Evolutionary conservation across 2,888 invertebrate species (phyloP).

Genomic region (Amiota mariae): DNA sequence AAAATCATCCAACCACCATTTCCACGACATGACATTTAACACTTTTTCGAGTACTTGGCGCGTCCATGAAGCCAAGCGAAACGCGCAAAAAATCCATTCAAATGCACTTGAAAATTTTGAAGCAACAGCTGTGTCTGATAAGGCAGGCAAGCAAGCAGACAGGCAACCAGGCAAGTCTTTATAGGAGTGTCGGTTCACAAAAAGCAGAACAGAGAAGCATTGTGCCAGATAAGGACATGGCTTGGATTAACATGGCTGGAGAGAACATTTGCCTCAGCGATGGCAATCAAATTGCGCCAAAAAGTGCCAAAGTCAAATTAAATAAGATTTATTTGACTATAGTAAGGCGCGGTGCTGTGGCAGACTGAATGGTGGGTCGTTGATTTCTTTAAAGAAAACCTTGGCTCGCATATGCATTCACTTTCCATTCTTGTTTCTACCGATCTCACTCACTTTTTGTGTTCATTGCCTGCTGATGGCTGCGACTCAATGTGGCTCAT

Average conservation of each 20-base stretch:
- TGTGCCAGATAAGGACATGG: constrained; percentile 36
- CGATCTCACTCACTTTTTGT: not conserved
- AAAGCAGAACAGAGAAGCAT: constrained; percentile 36
- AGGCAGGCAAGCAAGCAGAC: constrained; percentile 6
- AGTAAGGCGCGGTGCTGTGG: constrained; percentile 46
- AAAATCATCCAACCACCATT: constrained; percentile 16
- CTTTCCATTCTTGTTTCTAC: constrained; percentile 33
- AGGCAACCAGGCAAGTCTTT: constrained; percentile 28
- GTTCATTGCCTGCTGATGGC: constrained; percentile 50
- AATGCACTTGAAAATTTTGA: constrained; percentile 65
- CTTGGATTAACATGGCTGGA: constrained; percentile 28
- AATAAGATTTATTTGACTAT: constrained; percentile 66
- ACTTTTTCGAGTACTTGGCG: constrained; percentile 57
- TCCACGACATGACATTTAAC: constrained; percentile 59
- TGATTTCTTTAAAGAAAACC: constrained; percentile 5
- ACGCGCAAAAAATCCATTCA: constrained; percentile 52
- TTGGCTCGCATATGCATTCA: constrained; percentile 32
- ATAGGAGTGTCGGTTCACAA: constrained; percentile 12
- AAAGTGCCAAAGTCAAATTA: constrained; percentile 63
- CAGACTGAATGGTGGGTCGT: constrained; percentile 29
- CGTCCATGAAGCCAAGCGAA: constrained; percentile 35
- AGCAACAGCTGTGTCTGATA: constrained; percentile 59
- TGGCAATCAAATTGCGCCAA: constrained; percentile 44
- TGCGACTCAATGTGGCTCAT: constrained; percentile 60
- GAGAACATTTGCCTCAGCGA: constrained; percentile 41